These are phyloP conservation scores for Oxygymnocypris stewartii DNA, from an alignment of 2,113 vertebrate species.

Conservation along the genomic window DNA sequence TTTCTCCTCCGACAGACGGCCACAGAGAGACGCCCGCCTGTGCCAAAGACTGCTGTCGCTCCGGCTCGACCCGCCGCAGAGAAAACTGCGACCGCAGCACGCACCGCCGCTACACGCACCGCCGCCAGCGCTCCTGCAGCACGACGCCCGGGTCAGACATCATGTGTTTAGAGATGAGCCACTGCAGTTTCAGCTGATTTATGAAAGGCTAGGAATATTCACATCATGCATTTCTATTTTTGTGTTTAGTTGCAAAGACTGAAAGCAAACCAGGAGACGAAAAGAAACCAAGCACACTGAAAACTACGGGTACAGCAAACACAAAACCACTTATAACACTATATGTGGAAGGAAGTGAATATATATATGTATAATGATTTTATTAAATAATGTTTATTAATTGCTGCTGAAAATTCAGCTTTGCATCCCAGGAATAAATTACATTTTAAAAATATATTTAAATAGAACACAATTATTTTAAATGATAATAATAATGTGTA, in stretches of 20 bases:
- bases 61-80: constrained; percentile 59
- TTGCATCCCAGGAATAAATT: neutral
- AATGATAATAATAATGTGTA: no score
- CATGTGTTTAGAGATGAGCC: neutral
- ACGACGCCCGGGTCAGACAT: constrained; percentile 66
- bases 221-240: neutral
- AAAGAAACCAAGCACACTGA: constrained; percentile 79
- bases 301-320: constrained; percentile 80
- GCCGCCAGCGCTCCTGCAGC: constrained; percentile 54
- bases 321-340: neutral
- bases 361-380: no score
- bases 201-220: neutral
- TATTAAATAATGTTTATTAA: no score
- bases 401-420: no score
- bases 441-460: neutral
- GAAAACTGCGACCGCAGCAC: constrained; percentile 71
- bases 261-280: constrained; percentile 80
- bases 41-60: constrained; percentile 68
- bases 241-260: constrained; percentile 80
- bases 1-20: constrained; percentile 53
- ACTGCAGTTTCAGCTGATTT: neutral
- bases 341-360: no score
- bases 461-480: neutral
- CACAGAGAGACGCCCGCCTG: constrained; percentile 75
- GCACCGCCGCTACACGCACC: constrained; percentile 75